Evolutionary conservation across 2,888 invertebrate genomes (phyloP), one percentile per base, ranked within the genome.

Genomic region (Ischnura elegans): DNA sequence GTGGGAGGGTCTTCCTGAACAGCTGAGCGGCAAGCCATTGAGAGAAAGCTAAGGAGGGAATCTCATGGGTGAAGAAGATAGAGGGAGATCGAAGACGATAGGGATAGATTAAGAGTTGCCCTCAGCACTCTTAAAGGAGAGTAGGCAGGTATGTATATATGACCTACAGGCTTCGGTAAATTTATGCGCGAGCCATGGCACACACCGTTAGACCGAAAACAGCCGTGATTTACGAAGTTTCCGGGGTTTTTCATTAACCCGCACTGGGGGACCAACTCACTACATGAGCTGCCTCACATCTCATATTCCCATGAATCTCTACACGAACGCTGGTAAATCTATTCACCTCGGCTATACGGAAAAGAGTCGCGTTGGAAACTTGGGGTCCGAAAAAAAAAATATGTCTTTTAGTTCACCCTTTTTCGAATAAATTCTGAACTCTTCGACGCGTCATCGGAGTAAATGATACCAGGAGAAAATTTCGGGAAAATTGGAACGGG

Each of bases 171-270:
- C 36, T 13, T 36, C 36, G 76, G 76, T 36, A 16, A 36, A 76
- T 76, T 76, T 76, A 76, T 76, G 76, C 76, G 29, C 76, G 76
- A 13, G 76, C 76, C 76, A 25, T 29, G 13, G 36, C 36, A 16
- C 29, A 61, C 61, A 25, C 76, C 76, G 76, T 76, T 76, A 76
- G 76, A 29, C 76, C 76, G 76, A 76, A 51, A 36, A 76, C 76
- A 10, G 29, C 76, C 13, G 21, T 76, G 76, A 76, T 76, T 76
- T 76, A 76, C 76, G 3, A 36, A 36, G 76, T 76, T 76, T 76
- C 76, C 76, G 76, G 36, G n/a, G 76, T 10, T 76, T 76, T 76
- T 76, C 76, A 76, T 76, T 76, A 76, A 36, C 76, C 76, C 29
- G 25, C 51, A 6, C 8, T 16, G 36, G 76, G 25, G 36, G 36